Conservation (phyloP, 2,113 vertebrate genomes). For the Carlito syrichta region DNA sequence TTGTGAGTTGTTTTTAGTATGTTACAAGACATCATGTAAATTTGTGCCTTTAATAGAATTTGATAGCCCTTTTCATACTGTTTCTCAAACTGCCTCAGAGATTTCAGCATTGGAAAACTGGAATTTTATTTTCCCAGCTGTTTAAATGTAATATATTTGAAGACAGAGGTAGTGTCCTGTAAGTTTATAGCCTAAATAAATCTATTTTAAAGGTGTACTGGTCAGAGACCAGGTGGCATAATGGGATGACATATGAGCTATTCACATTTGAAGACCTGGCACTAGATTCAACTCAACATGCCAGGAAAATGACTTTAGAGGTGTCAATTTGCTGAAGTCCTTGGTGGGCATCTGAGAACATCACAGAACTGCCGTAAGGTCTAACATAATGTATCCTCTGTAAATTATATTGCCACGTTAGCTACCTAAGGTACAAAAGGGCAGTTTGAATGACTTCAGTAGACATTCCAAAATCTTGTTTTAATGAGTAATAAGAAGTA, state of each 20-base stretch:
- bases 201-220: slow-evolving; percentile 74
- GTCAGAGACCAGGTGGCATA: slow-evolving; percentile 65
- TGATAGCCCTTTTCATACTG: slow-evolving; percentile 31
- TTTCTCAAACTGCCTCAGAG: slow-evolving; percentile 44
- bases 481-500: slow-evolving; percentile 44
- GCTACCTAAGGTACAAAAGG: slow-evolving; percentile 36
- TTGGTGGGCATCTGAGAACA: slow-evolving; percentile 66
- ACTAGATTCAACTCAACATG: background rate
- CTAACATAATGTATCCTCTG: slow-evolving; percentile 64
- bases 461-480: slow-evolving; percentile 46
- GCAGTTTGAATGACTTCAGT: slow-evolving; percentile 46
- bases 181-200: slow-evolving; percentile 72
- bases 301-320: slow-evolving; percentile 71
- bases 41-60: slow-evolving; percentile 38
- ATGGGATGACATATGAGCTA: slow-evolving; percentile 72
- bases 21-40: slow-evolving; percentile 22
- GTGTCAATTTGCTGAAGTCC: slow-evolving; percentile 60
- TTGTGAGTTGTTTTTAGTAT: background rate
- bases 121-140: slow-evolving; percentile 70
- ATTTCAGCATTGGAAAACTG: slow-evolving; percentile 50
- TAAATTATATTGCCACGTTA: slow-evolving; percentile 54
- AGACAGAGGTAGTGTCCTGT: slow-evolving; percentile 65
- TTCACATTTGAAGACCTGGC: slow-evolving; percentile 71
- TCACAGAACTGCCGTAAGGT: slow-evolving; percentile 22
- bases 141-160: slow-evolving; percentile 64